phyloP scores from a whole-genome alignment of 2,113 vertebrate species.

The Chionodraco myersi region DNA sequence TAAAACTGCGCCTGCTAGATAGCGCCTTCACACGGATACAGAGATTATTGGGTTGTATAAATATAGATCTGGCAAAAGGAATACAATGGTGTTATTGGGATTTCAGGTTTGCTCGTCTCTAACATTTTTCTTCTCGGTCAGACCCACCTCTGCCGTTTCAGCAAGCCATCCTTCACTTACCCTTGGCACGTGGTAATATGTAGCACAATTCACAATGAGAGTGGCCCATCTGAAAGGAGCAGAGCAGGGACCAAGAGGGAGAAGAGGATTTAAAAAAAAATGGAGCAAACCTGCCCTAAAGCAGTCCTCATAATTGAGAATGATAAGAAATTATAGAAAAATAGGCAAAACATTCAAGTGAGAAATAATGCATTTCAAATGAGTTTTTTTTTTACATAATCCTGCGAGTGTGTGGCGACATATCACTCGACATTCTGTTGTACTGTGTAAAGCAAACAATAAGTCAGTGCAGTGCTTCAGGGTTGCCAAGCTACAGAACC shows the following conservation, averaged over 20 bases:
- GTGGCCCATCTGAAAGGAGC: slow-evolving; percentile 31
- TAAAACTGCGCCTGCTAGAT: slow-evolving; percentile 40
- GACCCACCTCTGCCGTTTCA: slow-evolving; percentile 17
- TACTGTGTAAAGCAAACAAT: neutral
- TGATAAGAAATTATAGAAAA: slow-evolving; percentile 42
- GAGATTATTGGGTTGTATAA: slow-evolving; percentile 61
- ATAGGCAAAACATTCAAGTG: slow-evolving; percentile 2
- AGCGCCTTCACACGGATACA: slow-evolving; percentile 47
- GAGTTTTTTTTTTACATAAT: neutral
- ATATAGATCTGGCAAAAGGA: slow-evolving; percentile 65
- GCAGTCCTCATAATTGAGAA: slow-evolving; percentile 42
- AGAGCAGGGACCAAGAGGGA: slow-evolving; percentile 26
- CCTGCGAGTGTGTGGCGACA: neutral
- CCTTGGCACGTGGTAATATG: slow-evolving; percentile 42
- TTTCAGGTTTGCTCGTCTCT: slow-evolving; percentile 43
- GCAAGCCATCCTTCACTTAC: slow-evolving; percentile 24
- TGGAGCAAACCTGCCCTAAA: slow-evolving; percentile 27
- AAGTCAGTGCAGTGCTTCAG: slow-evolving; percentile 1
- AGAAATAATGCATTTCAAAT: slow-evolving; percentile 28
- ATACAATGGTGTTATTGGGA: slow-evolving; percentile 42
- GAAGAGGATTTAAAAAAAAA: slow-evolving; percentile 18
- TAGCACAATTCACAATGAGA: slow-evolving; percentile 22
- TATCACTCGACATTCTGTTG: slow-evolving; percentile 2
- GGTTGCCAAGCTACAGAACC: slow-evolving; percentile 2
- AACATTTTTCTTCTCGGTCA: slow-evolving; percentile 21